Evolutionary conservation across 2,888 invertebrate genomes (phyloP).

Genomic region (Eustalomyia histrio): DNA sequence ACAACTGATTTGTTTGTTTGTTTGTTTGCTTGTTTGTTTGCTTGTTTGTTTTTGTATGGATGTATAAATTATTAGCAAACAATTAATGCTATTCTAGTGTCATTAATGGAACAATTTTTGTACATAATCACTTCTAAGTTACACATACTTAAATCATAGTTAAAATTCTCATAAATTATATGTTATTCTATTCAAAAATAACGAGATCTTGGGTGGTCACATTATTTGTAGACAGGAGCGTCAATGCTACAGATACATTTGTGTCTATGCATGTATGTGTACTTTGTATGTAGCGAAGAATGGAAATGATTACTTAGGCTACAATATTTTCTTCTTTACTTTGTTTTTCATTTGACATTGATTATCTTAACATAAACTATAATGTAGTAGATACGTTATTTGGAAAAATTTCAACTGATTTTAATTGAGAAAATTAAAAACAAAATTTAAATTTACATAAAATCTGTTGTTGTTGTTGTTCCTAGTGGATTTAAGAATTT

Average conservation of each 20-base stretch:
- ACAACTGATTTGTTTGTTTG: too few species aligned
- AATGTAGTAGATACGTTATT: slow-evolving; percentile 33
- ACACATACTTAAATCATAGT: too few species aligned
- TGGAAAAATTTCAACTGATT: slow-evolving; percentile 9
- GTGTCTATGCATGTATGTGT: background rate
- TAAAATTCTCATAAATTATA: too few species aligned
- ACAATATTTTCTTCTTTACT: slow-evolving; percentile 1
- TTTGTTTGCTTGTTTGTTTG: too few species aligned
- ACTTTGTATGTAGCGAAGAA: background rate
- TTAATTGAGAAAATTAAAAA: background rate
- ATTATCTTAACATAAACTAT: slow-evolving; percentile 36
- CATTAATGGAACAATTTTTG: background rate
- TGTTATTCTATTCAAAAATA: background rate
- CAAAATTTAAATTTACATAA: slow-evolving; percentile 20
- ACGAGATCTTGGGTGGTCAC: background rate
- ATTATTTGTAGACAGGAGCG: background rate
- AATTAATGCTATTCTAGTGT: too few species aligned
- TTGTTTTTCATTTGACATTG: slow-evolving; percentile 2
- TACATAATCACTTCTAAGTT: background rate
- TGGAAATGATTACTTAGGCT: slow-evolving; percentile 26
- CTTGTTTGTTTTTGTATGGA: too few species aligned
- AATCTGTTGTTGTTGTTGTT: slow-evolving; percentile 24
- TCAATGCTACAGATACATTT: background rate
- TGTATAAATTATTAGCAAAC: too few species aligned
- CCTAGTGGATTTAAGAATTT: slow-evolving; percentile 24